These are phyloP conservation scores for Norana najaformis DNA, from an alignment of 2,888 invertebrate species.

Conservation along the genomic window DNA sequence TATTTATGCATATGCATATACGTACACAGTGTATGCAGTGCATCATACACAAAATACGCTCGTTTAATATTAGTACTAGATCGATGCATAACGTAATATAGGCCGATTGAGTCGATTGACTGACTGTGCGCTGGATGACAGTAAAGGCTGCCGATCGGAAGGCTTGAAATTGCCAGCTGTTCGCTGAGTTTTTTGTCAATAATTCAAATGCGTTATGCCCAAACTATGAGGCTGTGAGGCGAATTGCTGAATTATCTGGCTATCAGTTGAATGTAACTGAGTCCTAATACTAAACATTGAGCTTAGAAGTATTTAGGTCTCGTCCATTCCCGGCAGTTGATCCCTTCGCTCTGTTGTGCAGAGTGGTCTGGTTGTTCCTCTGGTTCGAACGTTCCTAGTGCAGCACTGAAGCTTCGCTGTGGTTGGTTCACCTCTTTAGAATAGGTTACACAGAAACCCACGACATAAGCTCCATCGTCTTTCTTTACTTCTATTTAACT, in stretches of 20 bases:
- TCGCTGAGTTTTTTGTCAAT: not conserved
- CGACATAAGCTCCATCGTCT: too few species aligned
- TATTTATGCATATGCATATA: too few species aligned
- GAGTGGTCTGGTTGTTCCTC: too few species aligned
- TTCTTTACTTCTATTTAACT: too few species aligned
- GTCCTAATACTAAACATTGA: too few species aligned
- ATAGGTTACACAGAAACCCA: too few species aligned
- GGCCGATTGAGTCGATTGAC: not conserved
- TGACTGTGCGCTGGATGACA: not conserved
- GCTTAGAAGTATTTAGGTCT: not conserved
- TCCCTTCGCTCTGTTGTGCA: not conserved
- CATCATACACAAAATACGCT: not conserved
- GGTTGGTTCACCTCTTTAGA: too few species aligned
- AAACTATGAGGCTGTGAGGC: too few species aligned
- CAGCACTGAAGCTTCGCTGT: too few species aligned
- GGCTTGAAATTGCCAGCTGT: not conserved
- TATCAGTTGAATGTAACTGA: not conserved
- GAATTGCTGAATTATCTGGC: too few species aligned
- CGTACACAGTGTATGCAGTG: not conserved
- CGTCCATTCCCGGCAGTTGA: not conserved
- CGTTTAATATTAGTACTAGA: not conserved
- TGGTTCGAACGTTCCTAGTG: too few species aligned
- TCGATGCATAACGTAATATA: not conserved
- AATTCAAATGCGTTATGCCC: not conserved
- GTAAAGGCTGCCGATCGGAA: not conserved